Evolutionary conservation across 2,113 vertebrate genomes (phyloP).

Genomic region (Chrysochloris asiatica): DNA sequence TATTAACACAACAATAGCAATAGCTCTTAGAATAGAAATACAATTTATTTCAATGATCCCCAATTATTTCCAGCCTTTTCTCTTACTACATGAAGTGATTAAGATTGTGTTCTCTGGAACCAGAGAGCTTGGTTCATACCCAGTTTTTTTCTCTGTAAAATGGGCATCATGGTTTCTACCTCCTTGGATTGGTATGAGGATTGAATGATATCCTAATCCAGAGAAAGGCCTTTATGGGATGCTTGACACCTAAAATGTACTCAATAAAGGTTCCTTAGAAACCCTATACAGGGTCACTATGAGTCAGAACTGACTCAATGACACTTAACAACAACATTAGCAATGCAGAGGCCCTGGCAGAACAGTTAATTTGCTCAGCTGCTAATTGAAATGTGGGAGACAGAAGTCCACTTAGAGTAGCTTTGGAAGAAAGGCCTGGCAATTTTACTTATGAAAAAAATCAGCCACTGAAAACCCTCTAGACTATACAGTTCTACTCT

Average conservation of each 20-base stretch:
- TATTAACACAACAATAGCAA: too few species aligned
- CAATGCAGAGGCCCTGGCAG: not conserved
- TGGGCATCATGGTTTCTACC: not conserved
- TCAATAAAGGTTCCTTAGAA: not conserved
- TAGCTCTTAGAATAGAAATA: not conserved
- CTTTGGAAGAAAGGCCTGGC: not conserved
- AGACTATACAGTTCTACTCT: not conserved
- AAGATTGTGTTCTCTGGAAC: not conserved
- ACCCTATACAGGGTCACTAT: too few species aligned
- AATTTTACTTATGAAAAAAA: not conserved
- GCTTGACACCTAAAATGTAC: not conserved
- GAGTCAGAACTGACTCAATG: too few species aligned
- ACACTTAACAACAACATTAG: too few species aligned
- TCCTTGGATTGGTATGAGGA: not conserved
- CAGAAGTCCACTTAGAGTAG: not conserved
- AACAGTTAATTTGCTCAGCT: not conserved
- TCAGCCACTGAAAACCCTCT: not conserved
- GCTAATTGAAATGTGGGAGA: not conserved
- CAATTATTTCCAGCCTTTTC: not conserved
- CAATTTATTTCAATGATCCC: not conserved
- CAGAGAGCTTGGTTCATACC: not conserved
- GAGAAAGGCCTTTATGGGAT: not conserved
- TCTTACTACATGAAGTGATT: not conserved
- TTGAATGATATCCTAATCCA: not conserved
- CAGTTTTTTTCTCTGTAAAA: not conserved